Evolutionary conservation across 2,797 vertebrate species (phyloP), one percentile per base, ranked within the genome.

Genomic region (Falco cherrug): DNA sequence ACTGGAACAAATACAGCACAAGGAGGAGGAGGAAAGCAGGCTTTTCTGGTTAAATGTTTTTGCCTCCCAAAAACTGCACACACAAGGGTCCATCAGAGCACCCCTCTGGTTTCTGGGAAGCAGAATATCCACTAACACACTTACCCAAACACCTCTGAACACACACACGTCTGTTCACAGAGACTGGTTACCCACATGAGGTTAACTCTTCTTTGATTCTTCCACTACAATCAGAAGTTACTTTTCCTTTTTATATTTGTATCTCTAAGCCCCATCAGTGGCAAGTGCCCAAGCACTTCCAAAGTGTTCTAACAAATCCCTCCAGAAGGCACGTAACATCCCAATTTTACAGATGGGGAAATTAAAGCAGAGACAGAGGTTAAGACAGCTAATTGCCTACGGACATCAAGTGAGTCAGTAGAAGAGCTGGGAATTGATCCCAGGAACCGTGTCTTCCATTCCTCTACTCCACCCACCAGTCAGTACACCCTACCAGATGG

Each of bases 361-460:
- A 91, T 89, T 70, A 92, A 77, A 96, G 92, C 87, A 91, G 87
- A 94, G 87, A 69, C 93, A 94, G 87, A 93, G 92, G 96, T 95
- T 97, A 96, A 96, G 84, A 60, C 59, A 90, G 76, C 54, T 95
- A 96, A 92, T 96, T 95, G 96, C 92, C 82, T 92, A 75, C 17
- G 94, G 94, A 93, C 94, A 91, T 79, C 81, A 39, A 95, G 50
- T 93, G 80, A 97, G 81, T 90, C 96, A 95, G 91, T 93, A 85
- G 90, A 95, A 86, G 89, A 88, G 84, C 31, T 96, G 95, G 96
- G 95, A 97, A 97, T 56, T 87, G 92, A 93, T 94, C 90, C 90
- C 94, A 93, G 82, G 92, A 95, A 94, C 92, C 53, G 0, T 84
- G 84, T 90, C 96, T 96, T 95, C 92, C 83, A 95, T 91, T 96